Conservation (phyloP, 2,797 vertebrate genomes). For the Parauchenoglanis punctatus region DNA sequence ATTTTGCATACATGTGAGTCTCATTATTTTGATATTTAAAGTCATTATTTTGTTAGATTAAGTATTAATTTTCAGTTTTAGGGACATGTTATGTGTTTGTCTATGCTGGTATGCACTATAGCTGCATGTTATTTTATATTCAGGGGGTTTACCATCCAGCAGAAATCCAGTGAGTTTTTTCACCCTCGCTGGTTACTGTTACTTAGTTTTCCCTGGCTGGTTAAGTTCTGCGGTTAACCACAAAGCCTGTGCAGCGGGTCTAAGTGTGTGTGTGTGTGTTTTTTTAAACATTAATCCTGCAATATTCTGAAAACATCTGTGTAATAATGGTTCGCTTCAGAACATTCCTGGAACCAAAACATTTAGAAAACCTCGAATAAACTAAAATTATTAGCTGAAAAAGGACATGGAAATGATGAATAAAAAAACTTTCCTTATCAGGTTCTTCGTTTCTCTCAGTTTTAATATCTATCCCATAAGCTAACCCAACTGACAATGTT, state of each 20-base stretch:
- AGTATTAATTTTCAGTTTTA: not conserved
- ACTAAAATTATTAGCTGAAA: not conserved
- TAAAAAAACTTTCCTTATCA: not conserved
- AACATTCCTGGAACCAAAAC: not conserved
- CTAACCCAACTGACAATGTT: not conserved
- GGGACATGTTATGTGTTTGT: not conserved
- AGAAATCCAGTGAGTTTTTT: not conserved
- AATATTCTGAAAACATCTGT: not conserved
- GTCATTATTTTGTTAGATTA: slow-evolving; percentile 1
- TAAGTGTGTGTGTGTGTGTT: not conserved
- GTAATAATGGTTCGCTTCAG: not conserved
- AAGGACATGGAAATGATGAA: not conserved
- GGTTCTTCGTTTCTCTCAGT: not conserved
- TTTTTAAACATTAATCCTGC: not conserved
- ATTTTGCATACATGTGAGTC: no score
- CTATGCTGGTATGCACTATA: not conserved
- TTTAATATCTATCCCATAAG: not conserved
- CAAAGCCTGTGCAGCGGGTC: not conserved
- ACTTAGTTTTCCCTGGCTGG: not conserved
- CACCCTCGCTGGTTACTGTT: no score
- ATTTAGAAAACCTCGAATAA: not conserved
- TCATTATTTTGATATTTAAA: not conserved
- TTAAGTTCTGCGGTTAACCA: not conserved
- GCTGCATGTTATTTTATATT: not conserved
- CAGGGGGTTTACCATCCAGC: not conserved